Base-by-base conservation (phyloP, 2,113 vertebrate genomes). In the Cepphus grylle region DNA sequence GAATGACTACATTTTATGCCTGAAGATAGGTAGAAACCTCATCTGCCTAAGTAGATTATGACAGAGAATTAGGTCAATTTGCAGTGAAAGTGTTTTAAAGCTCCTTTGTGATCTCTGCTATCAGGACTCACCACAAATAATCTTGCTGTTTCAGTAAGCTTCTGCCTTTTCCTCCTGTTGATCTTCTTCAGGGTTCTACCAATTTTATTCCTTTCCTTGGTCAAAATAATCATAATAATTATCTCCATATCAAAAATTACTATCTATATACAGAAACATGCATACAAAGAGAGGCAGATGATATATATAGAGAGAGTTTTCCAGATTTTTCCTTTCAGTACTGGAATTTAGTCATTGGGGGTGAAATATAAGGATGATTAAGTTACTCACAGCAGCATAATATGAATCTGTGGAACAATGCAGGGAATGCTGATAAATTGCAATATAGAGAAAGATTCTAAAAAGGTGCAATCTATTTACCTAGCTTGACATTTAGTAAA, bases 51-150 rank as follows among this genome's bases (percentile, higher is more conserved):
- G 43, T 47, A 92, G 72, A 91, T 91, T 93, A 76, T 73, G 80
- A 45, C 32, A 87, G 47, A 81, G 56, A 96, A 95, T 86, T 93
- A 94, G 93, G 83, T 91, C 91, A 93, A 79, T 76, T 93, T 94
- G n/a, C 43, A 94, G 53, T 40, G 73, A 93, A 94, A 94, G 52
- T 94, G 65, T 58, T 52, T 76, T 32, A 76, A 92, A 94, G 40
- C 40, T 86, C 32, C 32, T 92, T 70, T 83, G 76, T 90, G 72
- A 43, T 81, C 50, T 86, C 50, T 77, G 25, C 38, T 94, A 40
- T 83, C 69, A 88, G 47, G 93, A 81, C 8, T 9, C 27, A 63
- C 34, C 55, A 77, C 25, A 26, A 82, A 88, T 77, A 49, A 88
- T 66, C 63, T 86, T 86, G 27, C 53, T 78, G 23, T 79, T 91